Base-by-base conservation (phyloP, 2,888 invertebrate genomes). In the Chrysotoxum bicinctum region DNA sequence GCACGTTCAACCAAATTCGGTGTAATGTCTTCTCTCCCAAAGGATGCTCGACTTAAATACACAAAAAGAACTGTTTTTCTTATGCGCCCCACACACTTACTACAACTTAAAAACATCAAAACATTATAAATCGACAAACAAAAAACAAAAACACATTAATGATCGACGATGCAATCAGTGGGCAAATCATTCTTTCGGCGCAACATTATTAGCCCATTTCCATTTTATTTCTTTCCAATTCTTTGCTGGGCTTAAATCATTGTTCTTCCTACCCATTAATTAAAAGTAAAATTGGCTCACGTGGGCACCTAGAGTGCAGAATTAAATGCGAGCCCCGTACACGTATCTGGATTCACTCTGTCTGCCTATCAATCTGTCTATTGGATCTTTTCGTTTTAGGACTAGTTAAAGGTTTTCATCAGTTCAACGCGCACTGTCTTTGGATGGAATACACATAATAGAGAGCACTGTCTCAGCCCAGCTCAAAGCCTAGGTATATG, bases 231-330 rank as follows among this genome's bases (percentile, higher is more conserved):
- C 58, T 66, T 64, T 76, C 43, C 23, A 14, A 58, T 62, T 50
- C 35, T 37, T 37, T 35, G 9, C 23, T 73, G 3, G 45, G 9
- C 62, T 32, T 68, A 69, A 73, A 62, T 85, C 85, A 85, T 85
- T 85, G 85, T 85, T 85, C 85, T 77, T 77, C 85, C 85, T 85
- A 85, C 85, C 81, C 69, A 77, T 85, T 85, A 85, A 85, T 85
- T 85, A 85, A 85, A 81, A 77, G 68, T 50, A 62, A 64, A 77
- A 85, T 69, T 85, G 77, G 30, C 69, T 73, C 81, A 85, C 85
- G 85, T 85, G 85, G 85, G 85, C 73, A 60, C 62, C 52, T 30
- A 12, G 45, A 26, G 74, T 64, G 56, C 58, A 60, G 58, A 70
- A 50, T 73, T 56, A 69, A 68, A 69, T 81, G 62, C 32, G 72